Percentiles rank a stretch among this genome's conserved stretches.
These are phyloP conservation scores for Ictalurus punctatus DNA, from an alignment of 2,113 vertebrate genomes.

Conservation along the genomic window DNA sequence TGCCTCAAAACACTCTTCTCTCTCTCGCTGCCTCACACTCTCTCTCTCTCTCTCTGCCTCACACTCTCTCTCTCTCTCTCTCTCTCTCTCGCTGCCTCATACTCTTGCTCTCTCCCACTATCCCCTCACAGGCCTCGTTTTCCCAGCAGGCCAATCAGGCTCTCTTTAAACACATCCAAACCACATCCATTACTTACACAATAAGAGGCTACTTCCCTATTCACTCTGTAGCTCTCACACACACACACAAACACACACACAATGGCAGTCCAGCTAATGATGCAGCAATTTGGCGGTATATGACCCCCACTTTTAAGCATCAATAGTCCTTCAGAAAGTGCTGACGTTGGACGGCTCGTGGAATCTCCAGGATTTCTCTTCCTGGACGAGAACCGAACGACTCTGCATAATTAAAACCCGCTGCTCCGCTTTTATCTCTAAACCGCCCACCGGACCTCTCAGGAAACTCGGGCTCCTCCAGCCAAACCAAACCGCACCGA, in stretches of 20 bases:
- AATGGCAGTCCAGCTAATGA: constrained; percentile 19
- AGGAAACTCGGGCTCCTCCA: background rate
- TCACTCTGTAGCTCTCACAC: background rate
- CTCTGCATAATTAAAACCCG: background rate
- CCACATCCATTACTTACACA: constrained; percentile 34
- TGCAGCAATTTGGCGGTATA: constrained; percentile 6
- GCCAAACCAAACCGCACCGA: background rate
- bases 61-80: background rate
- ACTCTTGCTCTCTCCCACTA: background rate
- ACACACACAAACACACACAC: background rate
- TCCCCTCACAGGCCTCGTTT: constrained; percentile 12
- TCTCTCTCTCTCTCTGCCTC: background rate
- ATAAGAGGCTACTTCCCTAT: constrained; percentile 8
- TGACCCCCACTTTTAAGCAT: background rate
- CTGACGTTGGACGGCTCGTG: background rate
- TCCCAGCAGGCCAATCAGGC: constrained; percentile 28
- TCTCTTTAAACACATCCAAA: constrained; percentile 3
- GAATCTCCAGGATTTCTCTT: background rate
- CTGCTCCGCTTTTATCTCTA: background rate
- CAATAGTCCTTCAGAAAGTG: background rate
- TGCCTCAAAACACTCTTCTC: background rate
- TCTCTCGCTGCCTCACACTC: background rate
- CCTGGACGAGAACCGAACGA: background rate
- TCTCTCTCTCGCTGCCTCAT: no score
- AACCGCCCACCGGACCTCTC: background rate